Percentiles rank a stretch among this genome's conserved stretches.
These are phyloP conservation scores for Psittacula echo DNA, from an alignment of 2,797 vertebrate species.

Conservation along the genomic window DNA sequence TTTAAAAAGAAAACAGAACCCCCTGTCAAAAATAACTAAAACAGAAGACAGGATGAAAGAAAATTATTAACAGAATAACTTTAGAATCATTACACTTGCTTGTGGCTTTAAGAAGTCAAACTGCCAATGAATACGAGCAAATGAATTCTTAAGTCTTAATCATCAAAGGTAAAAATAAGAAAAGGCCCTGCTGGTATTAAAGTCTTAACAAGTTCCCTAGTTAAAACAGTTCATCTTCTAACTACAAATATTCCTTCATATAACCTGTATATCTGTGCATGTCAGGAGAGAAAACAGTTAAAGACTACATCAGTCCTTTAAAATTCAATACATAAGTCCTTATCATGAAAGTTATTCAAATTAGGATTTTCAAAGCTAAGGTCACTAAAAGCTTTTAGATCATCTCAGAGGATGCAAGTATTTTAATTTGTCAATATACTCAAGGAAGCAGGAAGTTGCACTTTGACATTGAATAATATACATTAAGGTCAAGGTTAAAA, in stretches of 20 bases:
- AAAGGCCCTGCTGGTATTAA: not conserved
- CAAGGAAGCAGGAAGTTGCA: constrained; percentile 22
- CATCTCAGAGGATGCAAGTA: constrained; percentile 4
- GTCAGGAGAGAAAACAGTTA: not conserved
- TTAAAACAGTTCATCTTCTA: not conserved
- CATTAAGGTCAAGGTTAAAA: constrained; percentile 31
- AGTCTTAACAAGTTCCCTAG: not conserved
- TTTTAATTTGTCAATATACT: constrained; percentile 44
- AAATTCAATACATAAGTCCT: constrained; percentile 3
- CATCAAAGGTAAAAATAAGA: not conserved
- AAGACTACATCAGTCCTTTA: constrained; percentile 10
- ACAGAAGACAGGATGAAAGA: not conserved
- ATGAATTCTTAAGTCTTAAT: not conserved
- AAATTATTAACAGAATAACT: not conserved
- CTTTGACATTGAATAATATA: constrained; percentile 32
- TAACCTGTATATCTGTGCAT: not conserved
- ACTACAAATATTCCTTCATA: not conserved
- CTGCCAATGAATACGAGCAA: accelerated
- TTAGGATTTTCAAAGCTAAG: constrained; percentile 45
- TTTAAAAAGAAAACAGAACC: not conserved
- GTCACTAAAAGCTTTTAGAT: constrained; percentile 45
- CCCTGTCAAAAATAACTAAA: not conserved
- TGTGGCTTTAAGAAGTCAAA: not conserved
- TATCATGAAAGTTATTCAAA: constrained; percentile 35
- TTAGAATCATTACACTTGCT: not conserved